Conservation (phyloP, 2,113 vertebrate genomes). For the Hippocampus mohnikei region DNA sequence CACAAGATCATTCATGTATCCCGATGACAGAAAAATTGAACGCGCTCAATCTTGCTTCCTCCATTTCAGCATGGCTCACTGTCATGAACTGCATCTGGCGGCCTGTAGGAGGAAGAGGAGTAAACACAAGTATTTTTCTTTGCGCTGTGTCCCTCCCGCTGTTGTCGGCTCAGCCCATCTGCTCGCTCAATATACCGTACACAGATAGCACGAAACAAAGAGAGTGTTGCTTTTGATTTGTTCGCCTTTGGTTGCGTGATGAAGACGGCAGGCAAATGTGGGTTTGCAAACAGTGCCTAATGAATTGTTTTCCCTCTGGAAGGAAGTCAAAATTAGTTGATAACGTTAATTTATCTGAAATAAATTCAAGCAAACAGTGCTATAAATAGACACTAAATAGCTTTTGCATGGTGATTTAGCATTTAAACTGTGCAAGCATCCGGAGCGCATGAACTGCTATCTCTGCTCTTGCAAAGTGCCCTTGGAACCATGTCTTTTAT, state of each 20-base stretch:
- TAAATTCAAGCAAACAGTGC: slow-evolving; percentile 38
- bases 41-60: slow-evolving; percentile 17
- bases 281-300: slow-evolving; percentile 23
- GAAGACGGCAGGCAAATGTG: slow-evolving; percentile 26
- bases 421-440: slow-evolving; percentile 57
- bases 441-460: slow-evolving; percentile 39
- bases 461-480: slow-evolving; percentile 54
- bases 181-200: slow-evolving; percentile 10
- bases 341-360: slow-evolving; percentile 25
- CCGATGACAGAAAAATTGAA: slow-evolving; percentile 34
- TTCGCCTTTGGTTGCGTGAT: slow-evolving; percentile 26
- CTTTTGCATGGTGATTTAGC: slow-evolving; percentile 39
- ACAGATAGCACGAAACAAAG: slow-evolving; percentile 9
- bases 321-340: slow-evolving; percentile 31
- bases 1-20: slow-evolving; percentile 27
- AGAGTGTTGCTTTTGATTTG: slow-evolving; percentile 6
- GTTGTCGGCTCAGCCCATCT: slow-evolving; percentile 20
- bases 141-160: slow-evolving; percentile 24
- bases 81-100: slow-evolving; percentile 9
- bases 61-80: slow-evolving; percentile 16
- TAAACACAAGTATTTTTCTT: slow-evolving; percentile 13
- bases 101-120: slow-evolving; percentile 12
- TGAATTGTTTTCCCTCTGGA: slow-evolving; percentile 16
- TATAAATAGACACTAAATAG: slow-evolving; percentile 35
- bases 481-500: slow-evolving; percentile 62